Percentiles rank a stretch among this genome's conserved stretches.
Conservation (phyloP, 30 jellyfish, hydroid and myxozoan species). For the Catostylus mosaicus region DNA sequence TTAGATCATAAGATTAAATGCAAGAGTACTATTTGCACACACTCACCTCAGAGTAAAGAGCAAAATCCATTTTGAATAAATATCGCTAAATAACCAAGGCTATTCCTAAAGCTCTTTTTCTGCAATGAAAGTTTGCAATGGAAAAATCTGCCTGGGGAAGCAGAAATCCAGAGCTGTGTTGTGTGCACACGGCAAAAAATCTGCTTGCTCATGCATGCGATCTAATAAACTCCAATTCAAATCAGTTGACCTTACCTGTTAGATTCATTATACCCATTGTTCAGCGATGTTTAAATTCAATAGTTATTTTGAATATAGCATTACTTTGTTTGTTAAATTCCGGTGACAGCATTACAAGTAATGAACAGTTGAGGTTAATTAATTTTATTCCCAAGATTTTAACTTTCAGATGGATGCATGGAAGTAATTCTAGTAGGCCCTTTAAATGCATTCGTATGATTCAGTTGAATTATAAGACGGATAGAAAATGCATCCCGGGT, state of each 20-base stretch:
- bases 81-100: background rate
- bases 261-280: constrained; percentile 24
- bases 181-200: background rate
- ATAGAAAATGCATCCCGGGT: too few species aligned
- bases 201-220: constrained; percentile 48
- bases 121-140: background rate
- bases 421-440: too few species aligned
- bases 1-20: too few species aligned
- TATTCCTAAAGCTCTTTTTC: background rate
- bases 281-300: background rate
- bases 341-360: constrained; percentile 11
- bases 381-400: too few species aligned
- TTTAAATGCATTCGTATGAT: too few species aligned
- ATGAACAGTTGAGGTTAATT: too few species aligned
- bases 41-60: constrained; percentile 51
- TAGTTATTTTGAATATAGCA: background rate
- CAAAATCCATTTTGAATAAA: constrained; percentile 13
- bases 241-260: constrained; percentile 66
- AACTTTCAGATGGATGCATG: too few species aligned
- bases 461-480: too few species aligned
- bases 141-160: too few species aligned
- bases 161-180: background rate
- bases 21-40: too few species aligned
- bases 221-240: constrained; percentile 27
- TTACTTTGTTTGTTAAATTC: constrained; percentile 30